phyloP scores from a whole-genome alignment of 2,888 invertebrate genomes.

The Micoletzkya japonica region DNA sequence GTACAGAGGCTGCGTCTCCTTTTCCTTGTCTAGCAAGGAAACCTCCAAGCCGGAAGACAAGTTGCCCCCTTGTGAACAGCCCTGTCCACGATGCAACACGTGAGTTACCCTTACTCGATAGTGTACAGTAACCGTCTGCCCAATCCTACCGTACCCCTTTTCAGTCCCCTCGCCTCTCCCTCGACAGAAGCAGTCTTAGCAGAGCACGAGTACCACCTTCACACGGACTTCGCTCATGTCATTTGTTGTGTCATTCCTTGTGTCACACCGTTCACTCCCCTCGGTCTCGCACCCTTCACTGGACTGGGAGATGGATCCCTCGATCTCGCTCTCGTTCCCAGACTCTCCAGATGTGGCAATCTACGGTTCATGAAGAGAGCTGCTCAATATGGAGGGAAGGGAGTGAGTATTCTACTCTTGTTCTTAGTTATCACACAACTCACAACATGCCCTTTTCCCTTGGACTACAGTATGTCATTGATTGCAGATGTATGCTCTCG shows the following conservation, averaged over 20 bases:
- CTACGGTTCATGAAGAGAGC: slow-evolving; percentile 60
- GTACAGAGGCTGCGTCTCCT: slow-evolving; percentile 49
- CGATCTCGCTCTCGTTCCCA: slow-evolving; percentile 56
- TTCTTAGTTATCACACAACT: not conserved
- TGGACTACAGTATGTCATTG: not conserved
- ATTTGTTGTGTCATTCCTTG: slow-evolving; percentile 61
- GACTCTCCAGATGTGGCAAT: slow-evolving; percentile 56
- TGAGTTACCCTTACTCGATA: not conserved
- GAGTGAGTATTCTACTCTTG: slow-evolving; percentile 31
- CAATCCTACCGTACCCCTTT: not conserved
- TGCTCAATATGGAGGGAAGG: slow-evolving; percentile 61
- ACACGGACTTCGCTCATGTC: slow-evolving; percentile 55
- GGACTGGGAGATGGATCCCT: slow-evolving; percentile 60
- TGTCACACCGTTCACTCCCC: slow-evolving; percentile 59
- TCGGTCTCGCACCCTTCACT: slow-evolving; percentile 55
- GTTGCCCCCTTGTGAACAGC: slow-evolving; percentile 51
- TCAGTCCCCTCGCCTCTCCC: not conserved
- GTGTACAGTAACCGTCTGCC: not conserved
- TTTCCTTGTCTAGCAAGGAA: slow-evolving; percentile 45
- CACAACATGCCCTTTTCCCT: not conserved
- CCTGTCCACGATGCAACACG: slow-evolving; percentile 48
- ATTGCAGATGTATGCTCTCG: slow-evolving; percentile 43
- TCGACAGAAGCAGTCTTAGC: not conserved
- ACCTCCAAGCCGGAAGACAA: slow-evolving; percentile 39
- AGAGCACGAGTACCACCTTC: slow-evolving; percentile 45